Conservation (phyloP, 30 jellyfish, hydroid and myxozoan genomes). For the Cassiopea xamachana region DNA sequence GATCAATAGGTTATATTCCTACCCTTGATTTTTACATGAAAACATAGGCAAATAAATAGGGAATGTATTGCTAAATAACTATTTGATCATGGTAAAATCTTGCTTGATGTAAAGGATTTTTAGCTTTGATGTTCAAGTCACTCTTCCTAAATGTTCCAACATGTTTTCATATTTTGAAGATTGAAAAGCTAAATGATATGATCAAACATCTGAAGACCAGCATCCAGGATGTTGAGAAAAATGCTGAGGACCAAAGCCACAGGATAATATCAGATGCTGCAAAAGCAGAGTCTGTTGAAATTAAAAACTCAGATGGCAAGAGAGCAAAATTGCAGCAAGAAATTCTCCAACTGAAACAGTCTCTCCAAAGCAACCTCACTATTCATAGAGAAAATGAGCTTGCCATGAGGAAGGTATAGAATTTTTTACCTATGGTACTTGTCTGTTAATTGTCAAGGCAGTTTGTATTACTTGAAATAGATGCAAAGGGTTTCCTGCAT, state of each 20-base stretch:
- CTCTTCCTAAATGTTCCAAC: too few species aligned
- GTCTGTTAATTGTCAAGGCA: neutral
- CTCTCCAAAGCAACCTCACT: constrained; percentile 59
- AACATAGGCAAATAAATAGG: too few species aligned
- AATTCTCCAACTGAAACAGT: constrained; percentile 78
- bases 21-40: too few species aligned
- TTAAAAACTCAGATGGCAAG: constrained; percentile 84
- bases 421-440: neutral
- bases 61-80: too few species aligned
- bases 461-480: neutral
- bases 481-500: too few species aligned
- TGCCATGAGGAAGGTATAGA: constrained; percentile 81
- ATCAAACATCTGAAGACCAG: constrained; percentile 69
- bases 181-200: constrained; percentile 68
- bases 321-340: constrained; percentile 90
- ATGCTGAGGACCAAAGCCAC: constrained; percentile 79
- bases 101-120: too few species aligned
- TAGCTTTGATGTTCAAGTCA: too few species aligned
- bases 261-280: constrained; percentile 86
- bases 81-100: too few species aligned
- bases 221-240: constrained; percentile 81
- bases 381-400: constrained; percentile 92
- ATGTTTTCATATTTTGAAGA: constrained; percentile 24
- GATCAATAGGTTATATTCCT: too few species aligned
- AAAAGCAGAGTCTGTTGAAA: constrained; percentile 82